Evolutionary conservation across 2,888 invertebrate genomes (phyloP), one percentile per base, ranked within the genome.

Genomic region (Criorhina ranunculi): DNA sequence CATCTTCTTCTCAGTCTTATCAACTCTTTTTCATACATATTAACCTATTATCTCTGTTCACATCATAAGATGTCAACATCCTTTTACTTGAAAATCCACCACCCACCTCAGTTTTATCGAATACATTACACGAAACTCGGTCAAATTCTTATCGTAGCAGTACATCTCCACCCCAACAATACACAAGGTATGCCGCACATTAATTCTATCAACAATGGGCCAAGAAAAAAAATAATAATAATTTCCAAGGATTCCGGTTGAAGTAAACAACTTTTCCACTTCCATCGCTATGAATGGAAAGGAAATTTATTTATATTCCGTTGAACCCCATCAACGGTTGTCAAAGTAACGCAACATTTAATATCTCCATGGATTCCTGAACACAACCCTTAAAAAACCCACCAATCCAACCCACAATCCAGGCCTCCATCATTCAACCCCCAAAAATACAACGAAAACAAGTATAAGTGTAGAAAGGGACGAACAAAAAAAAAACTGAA

Each of bases 281-380:
- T 57, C 67, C 9, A 62, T 60, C 49, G 17, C 53, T 7, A 59
- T 51, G 62, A 64, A 49, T 77, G 33, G 67, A 37, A n/a, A 37
- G n/a, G 59, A 59, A 67, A 67, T 67, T 60, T 67, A 60, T 67
- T 67, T 67, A 57, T 67, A 78, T 60, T 78, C 31, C 72, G 33
- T 12, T 55, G 55, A 83, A 67, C 46, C 66, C 62, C 51, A 83
- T 73, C 78, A 62, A 69, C 78, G 72, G 67, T 78, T 69, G 73
- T 51, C 49, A 73, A 73, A 78, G 72, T 31, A 73, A 67, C 73
- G 49, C 40, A 78, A 67, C 57, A 72, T 55, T 78, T 49, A 66
- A 83, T 78, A 73, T 69, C 42, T 64, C 70, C 64, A 64, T 62
- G 57, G 66, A n/a, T 24, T 46, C 44, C 35, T n/a, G 44, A 5